Evolutionary conservation across 1,140 invertebrate species (phyloP).

Genomic region (Akabosia matsudoensis): DNA sequence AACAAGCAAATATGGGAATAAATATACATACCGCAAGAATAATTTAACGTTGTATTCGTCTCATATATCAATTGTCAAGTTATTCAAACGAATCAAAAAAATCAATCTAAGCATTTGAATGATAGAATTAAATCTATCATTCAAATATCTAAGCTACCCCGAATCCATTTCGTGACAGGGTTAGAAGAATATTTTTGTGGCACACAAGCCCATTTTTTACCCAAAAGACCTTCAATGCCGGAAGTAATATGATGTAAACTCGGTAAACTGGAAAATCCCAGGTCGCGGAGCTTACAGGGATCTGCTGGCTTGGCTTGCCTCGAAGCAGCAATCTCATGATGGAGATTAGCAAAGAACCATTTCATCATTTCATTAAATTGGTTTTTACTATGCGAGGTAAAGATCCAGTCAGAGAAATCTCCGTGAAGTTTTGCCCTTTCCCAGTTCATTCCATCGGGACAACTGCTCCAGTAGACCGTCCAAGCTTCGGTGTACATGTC

Average conservation of each 20-base stretch:
- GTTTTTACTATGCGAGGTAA: neutral
- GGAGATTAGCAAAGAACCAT: neutral
- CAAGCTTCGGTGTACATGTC: neutral
- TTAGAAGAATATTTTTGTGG: too few species aligned
- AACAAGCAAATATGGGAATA: too few species aligned
- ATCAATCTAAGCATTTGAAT: too few species aligned
- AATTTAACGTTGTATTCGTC: too few species aligned
- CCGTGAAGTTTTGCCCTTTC: neutral
- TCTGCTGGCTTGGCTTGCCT: neutral
- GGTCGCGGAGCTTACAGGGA: neutral
- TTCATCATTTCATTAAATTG: neutral
- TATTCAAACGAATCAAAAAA: too few species aligned
- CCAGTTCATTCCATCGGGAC: neutral
- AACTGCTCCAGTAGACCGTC: neutral
- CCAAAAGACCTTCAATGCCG: neutral
- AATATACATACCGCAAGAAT: too few species aligned
- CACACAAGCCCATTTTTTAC: neutral
- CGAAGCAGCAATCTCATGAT: neutral
- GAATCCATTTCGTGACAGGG: too few species aligned
- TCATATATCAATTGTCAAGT: too few species aligned
- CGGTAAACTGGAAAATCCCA: neutral
- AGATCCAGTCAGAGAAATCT: neutral
- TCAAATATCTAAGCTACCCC: too few species aligned
- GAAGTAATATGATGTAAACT: neutral
- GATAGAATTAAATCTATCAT: too few species aligned